A percentile compares a stretch with the other conserved stretches of the same genome.
These are phyloP conservation scores for Sinosuthora webbiana DNA, from an alignment of 2,113 vertebrate genomes.

Conservation along the genomic window DNA sequence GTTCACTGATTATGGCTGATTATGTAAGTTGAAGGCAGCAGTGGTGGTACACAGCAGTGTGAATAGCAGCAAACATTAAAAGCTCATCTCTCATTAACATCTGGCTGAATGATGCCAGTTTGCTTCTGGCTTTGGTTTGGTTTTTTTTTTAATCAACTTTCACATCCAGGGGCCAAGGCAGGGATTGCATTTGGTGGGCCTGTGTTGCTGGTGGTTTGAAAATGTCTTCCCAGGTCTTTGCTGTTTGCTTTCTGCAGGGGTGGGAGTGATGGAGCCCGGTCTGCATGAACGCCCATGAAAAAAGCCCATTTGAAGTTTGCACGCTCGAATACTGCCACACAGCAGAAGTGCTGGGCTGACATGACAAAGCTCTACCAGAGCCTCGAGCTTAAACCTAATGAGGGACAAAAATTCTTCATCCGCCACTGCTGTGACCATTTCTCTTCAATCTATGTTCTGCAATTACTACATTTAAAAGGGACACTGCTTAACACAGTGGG, in stretches of 20 bases:
- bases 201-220: neutral
- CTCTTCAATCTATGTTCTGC: constrained; percentile 31
- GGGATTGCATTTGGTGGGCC: neutral
- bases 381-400: constrained; percentile 49
- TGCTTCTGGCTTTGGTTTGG: neutral
- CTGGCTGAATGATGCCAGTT: neutral
- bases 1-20: neutral
- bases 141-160: neutral
- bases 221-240: neutral
- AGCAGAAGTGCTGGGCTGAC: constrained; percentile 25
- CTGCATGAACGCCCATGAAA: neutral
- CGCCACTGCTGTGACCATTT: constrained; percentile 39
- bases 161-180: neutral
- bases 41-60: neutral
- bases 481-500: neutral
- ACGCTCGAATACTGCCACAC: neutral
- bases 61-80: constrained; percentile 6
- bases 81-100: neutral
- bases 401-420: constrained; percentile 57
- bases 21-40: neutral
- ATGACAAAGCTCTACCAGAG: constrained; percentile 36
- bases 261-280: neutral
- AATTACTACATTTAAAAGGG: constrained; percentile 33
- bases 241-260: neutral
- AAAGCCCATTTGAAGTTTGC: constrained; percentile 13